Evolutionary conservation across 1,140 invertebrate genomes (phyloP).

Genomic region (Aphaenogaster floridana): DNA sequence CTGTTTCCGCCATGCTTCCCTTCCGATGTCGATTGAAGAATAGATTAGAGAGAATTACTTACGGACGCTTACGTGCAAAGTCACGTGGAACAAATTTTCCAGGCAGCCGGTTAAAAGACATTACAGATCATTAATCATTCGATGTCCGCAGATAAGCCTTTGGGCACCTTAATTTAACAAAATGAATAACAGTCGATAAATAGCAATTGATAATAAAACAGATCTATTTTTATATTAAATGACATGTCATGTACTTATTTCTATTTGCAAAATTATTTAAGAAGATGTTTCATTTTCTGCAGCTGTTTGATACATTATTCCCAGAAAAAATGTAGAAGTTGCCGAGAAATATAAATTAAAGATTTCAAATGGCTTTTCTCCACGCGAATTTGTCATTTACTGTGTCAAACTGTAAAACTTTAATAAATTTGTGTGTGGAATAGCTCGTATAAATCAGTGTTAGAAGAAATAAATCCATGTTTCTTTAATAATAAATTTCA

Average conservation of each 20-base stretch:
- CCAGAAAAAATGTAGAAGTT: neutral
- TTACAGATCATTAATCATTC: neutral
- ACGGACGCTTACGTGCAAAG: neutral
- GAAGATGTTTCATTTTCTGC: neutral
- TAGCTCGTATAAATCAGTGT: neutral
- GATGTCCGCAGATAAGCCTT: neutral
- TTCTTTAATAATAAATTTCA: neutral
- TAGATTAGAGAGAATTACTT: neutral
- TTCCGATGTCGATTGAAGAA: neutral
- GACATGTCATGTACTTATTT: neutral
- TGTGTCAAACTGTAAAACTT: neutral
- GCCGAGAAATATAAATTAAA: neutral
- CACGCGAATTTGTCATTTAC: neutral
- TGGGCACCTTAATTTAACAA: neutral
- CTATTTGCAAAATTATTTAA: constrained; percentile 2
- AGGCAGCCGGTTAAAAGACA: neutral
- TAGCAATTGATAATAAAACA: neutral
- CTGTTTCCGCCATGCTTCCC: neutral
- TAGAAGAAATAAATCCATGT: neutral
- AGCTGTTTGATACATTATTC: neutral
- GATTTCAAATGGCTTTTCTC: neutral
- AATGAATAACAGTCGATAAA: constrained; percentile 1
- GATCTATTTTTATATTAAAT: constrained; percentile 13
- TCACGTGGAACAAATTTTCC: neutral
- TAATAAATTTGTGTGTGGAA: neutral